Evolutionary conservation across 1,140 invertebrate genomes (phyloP), one percentile per base, ranked within the genome.

Genomic region (Penaeus indicus): DNA sequence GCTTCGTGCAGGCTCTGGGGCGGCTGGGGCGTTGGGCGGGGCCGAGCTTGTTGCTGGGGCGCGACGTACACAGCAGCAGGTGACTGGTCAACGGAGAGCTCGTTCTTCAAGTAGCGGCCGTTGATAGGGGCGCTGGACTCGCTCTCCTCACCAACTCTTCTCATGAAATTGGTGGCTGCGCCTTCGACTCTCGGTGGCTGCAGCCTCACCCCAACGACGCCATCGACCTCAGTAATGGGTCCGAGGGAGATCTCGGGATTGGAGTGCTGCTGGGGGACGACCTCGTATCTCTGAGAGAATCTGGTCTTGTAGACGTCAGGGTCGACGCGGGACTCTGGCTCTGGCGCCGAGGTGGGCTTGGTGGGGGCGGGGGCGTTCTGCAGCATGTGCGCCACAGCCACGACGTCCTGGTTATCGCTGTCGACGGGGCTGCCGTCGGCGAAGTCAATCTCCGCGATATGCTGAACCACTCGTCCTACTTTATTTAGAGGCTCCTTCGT

Each of bases 401-500:
- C 78, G 18, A 72, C 64, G 27, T 75, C 83, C 16, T 86, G 32
- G 13, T 25, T 18, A 18, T 77, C n/a, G 5, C 47, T n/a, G 38
- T n/a, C 87, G 25, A 47, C 69, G 18, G 42, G 60, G 25, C 60
- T 72, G 22, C 87, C 87, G 19, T 88, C 81, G 47, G 78, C 38
- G 61, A 88, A 88, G 87, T 88, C 87, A 69, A 88, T 89, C 25
- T 88, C 88, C 19, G 86, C 82, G n/a, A 86, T 85, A 25, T 84
- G 86, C 67, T 89, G 88, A n/a, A 89, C 85, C 8, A 88, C 90
- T 27, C 87, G 82, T 32, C 89, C 90, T 4, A 86, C 85, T 64
- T 89, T 89, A n/a, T 89, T 86, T 19, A 77, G 8, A 11, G 85
- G 25, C 69, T 87, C 79, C 63, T 89, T 80, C 47, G 72, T 61